Evolutionary conservation across 1,140 invertebrate genomes (phyloP).

Genomic region (Ptiloglossa arizonensis): DNA sequence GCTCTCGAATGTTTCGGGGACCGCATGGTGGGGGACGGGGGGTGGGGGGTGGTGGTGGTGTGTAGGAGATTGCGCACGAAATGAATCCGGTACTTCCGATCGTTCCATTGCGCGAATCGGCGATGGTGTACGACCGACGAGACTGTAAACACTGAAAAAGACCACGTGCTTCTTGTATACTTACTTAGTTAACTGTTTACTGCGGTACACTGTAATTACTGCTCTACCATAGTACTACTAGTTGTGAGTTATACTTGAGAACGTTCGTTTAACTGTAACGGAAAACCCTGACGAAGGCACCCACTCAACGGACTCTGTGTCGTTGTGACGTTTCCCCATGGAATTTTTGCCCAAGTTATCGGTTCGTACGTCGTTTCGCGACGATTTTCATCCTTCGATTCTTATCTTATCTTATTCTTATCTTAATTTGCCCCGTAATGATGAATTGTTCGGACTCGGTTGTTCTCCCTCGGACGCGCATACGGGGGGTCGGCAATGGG

Average conservation of each 20-base stretch:
- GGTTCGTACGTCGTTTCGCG: neutral
- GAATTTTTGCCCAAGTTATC: too few relatives aligned
- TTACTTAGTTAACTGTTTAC: slow-evolving; percentile 81
- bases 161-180: slow-evolving; percentile 80
- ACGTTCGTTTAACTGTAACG: slow-evolving; percentile 80
- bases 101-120: slow-evolving; percentile 67
- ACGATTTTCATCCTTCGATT: too few relatives aligned
- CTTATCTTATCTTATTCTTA: slow-evolving; percentile 4
- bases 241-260: slow-evolving; percentile 81
- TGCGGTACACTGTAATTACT: slow-evolving; percentile 81
- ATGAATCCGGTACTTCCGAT: slow-evolving; percentile 64
- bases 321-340: neutral
- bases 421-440: slow-evolving; percentile 13
- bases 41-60: too few relatives aligned
- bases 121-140: slow-evolving; percentile 69
- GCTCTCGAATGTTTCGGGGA: neutral
- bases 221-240: slow-evolving; percentile 81
- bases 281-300: slow-evolving; percentile 82
- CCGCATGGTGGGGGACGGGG: neutral
- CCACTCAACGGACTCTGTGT: slow-evolving; percentile 73
- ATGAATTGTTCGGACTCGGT: slow-evolving; percentile 56
- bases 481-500: slow-evolving; percentile 67
- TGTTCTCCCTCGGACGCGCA: slow-evolving; percentile 76
- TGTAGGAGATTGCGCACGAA: slow-evolving; percentile 60
- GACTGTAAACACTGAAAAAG: slow-evolving; percentile 78